Base-by-base conservation (phyloP, 2,113 vertebrate species). In the Pavo muticus region DNA sequence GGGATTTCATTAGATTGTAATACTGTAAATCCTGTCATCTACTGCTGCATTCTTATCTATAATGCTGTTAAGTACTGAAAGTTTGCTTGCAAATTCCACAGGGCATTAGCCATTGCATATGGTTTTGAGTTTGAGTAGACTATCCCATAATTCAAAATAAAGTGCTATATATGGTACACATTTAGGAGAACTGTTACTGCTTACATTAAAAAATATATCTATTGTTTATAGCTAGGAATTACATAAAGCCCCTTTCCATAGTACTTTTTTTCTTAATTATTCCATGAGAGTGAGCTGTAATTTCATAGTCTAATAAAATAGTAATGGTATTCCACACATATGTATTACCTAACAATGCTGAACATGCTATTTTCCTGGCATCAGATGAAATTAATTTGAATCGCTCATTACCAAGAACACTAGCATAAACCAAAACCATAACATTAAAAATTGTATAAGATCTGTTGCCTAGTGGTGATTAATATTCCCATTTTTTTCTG, bases 271-370 rank as follows among this genome's bases (percentile, higher is more conserved):
- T 93, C 96, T 97, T 97, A 96, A 97, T 95, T 97, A 85, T 97
- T 96, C 59, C 81, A 81, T 97, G 91, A 85, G 69, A 92, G 48
- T 80, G 81, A 96, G 56, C 40, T 94, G 35, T 97, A 97, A 97
- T 98, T 98, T 98, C 88, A 97, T 68, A 94, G 84, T 84, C 89
- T 96, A 98, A 97, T 98, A 97, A 98, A 97, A 93, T 63, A 86
- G 45, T 50, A 80, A 44, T 90, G 47, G 14, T 91, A 86, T 96
- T 95, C 84, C 54, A 76, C 56, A 69, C 83, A 94, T 78, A 88
- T 75, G 78, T 59, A 59, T 48, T 93, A 96, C 67, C 30, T 77
- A 96, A 88, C 61, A 83, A 47, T 91, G 83, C 39, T 84, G 88
- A 97, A 83, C 67, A 92, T 87, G 16, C 64, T 91, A 42, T 77